These are phyloP conservation scores for Laupala kohalensis DNA, from an alignment of 1,140 invertebrate species.

Conservation along the genomic window DNA sequence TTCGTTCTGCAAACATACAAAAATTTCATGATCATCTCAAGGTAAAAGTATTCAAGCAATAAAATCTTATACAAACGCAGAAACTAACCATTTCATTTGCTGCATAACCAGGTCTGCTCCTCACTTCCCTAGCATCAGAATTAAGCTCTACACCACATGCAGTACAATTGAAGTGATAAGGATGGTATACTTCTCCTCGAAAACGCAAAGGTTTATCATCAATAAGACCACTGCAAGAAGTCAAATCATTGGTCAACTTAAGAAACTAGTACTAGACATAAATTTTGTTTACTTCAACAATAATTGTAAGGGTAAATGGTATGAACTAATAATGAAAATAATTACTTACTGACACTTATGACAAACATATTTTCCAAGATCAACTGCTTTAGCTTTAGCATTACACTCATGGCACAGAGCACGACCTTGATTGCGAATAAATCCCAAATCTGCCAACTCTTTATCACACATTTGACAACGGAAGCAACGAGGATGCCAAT, in stretches of 20 bases:
- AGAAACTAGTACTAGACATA: background rate
- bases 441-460: conserved; percentile 90
- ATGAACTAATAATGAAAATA: conserved; percentile 9
- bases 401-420: conserved; percentile 96
- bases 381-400: conserved; percentile 85
- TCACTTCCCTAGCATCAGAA: conserved; percentile 87
- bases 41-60: background rate
- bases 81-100: conserved; percentile 68
- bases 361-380: conserved; percentile 93
- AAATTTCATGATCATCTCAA: background rate
- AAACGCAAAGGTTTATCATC: conserved; percentile 94
- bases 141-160: conserved; percentile 75
- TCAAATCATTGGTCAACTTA: background rate
- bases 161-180: conserved; percentile 98
- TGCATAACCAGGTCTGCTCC: conserved; percentile 74
- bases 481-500: conserved; percentile 98
- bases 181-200: conserved; percentile 94
- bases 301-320: conserved; percentile 1
- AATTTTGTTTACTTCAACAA: background rate
- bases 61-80: background rate
- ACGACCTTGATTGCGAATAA: conserved; percentile 85
- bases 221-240: conserved; percentile 63
- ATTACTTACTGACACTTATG: conserved; percentile 91
- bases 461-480: conserved; percentile 84
- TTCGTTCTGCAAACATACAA: conserved; percentile 54